A percentile compares a stretch with the other conserved stretches of the same genome.
Conservation (phyloP, 2,797 vertebrate genomes). For the Sylvilagus floridanus region DNA sequence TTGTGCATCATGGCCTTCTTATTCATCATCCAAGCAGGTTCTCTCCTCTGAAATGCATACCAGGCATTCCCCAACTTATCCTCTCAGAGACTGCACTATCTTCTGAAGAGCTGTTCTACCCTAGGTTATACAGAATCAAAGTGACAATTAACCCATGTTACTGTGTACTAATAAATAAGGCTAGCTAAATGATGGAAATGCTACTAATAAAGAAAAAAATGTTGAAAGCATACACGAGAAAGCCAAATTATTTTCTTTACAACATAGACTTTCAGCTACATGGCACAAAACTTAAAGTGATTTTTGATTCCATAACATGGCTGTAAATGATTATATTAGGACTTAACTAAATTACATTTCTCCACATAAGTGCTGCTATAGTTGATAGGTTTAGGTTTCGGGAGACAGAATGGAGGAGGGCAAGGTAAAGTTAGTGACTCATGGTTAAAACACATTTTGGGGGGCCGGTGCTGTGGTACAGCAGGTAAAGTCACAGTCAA, state of each 20-base stretch:
- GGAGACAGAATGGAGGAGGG: not conserved
- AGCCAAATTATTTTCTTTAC: not conserved
- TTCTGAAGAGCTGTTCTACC: not conserved
- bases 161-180: not conserved
- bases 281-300: not conserved
- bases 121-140: not conserved
- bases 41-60: not conserved
- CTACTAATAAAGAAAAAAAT: not conserved
- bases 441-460: not conserved
- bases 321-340: constrained; percentile 7
- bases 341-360: constrained; percentile 24
- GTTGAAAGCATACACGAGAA: not conserved
- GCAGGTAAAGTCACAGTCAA: too few species aligned
- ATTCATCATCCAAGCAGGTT: not conserved
- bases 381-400: constrained; percentile 4
- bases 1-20: not conserved
- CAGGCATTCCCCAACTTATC: not conserved
- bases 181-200: not conserved
- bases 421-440: not conserved
- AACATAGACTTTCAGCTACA: constrained; percentile 33
- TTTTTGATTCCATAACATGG: not conserved
- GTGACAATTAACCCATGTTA: not conserved
- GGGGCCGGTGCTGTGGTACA: too few species aligned
- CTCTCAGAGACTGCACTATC: not conserved
- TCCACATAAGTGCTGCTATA: not conserved